Evolutionary conservation across 2,113 vertebrate species (phyloP).

Genomic region (Sceloporus undulatus): DNA sequence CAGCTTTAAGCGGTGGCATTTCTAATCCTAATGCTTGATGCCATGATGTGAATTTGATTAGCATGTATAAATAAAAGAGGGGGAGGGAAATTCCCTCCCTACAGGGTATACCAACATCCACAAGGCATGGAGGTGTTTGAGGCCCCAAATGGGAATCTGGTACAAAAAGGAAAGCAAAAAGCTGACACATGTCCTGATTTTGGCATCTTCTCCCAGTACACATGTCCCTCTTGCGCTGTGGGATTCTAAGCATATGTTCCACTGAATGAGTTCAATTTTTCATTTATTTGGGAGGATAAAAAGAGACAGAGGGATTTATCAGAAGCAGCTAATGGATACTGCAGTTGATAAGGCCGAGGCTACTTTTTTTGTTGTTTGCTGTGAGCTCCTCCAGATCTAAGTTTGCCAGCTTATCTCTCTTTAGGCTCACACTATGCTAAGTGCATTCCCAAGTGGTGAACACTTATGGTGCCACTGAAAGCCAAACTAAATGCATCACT

Average conservation of each 20-base stretch:
- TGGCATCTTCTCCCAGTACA: constrained; percentile 55
- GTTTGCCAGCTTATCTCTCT: neutral
- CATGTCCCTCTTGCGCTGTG: constrained; percentile 66
- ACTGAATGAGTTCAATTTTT: constrained; percentile 57
- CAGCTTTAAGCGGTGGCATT: constrained; percentile 74
- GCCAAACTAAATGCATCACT: neutral
- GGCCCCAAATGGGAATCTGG: constrained; percentile 65
- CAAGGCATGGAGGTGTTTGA: constrained; percentile 49
- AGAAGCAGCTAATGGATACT: constrained; percentile 42
- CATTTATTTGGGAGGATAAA: constrained; percentile 34
- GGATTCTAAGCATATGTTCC: constrained; percentile 64
- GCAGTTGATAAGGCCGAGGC: constrained; percentile 9
- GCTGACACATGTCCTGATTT: constrained; percentile 52
- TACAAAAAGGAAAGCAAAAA: constrained; percentile 49
- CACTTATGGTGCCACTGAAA: neutral
- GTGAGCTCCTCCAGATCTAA: neutral
- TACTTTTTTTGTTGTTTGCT: neutral
- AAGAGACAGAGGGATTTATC: constrained; percentile 39
- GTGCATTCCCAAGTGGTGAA: neutral
- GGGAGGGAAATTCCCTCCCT: constrained; percentile 58
- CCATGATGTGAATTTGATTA: constrained; percentile 76
- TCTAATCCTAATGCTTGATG: constrained; percentile 80
- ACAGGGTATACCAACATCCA: constrained; percentile 66
- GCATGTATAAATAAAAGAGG: constrained; percentile 55
- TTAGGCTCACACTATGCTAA: neutral